Evolutionary conservation across 1,140 invertebrate species (phyloP).

Genomic region (Hycleus phaleratus): DNA sequence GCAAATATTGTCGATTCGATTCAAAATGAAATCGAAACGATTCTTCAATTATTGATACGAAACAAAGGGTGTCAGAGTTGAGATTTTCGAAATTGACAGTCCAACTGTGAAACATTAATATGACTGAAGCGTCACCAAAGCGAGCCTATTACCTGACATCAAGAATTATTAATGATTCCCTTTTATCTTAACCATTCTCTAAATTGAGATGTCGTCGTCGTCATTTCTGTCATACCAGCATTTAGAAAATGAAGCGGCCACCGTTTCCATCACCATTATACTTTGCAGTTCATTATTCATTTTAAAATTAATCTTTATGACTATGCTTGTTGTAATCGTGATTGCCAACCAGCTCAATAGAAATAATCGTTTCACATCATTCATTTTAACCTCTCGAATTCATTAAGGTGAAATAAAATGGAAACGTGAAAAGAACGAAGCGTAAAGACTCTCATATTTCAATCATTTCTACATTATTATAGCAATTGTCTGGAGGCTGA

Average conservation of each 20-base stretch:
- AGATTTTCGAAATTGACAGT: background rate
- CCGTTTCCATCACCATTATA: slow-evolving; percentile 25
- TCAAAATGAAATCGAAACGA: too few relatives aligned
- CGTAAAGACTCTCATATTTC: too few relatives aligned
- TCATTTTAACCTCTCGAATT: slow-evolving; percentile 1
- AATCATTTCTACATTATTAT: too few relatives aligned
- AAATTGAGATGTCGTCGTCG: slow-evolving; percentile 29
- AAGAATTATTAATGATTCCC: slow-evolving; percentile 25
- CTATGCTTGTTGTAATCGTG: slow-evolving; percentile 14
- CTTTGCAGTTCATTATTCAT: slow-evolving; percentile 27
- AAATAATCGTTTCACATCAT: too few relatives aligned
- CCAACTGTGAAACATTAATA: slow-evolving; percentile 21
- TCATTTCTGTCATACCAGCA: slow-evolving; percentile 22
- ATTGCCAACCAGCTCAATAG: background rate
- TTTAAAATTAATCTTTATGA: slow-evolving; percentile 24
- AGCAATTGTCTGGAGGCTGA: too few relatives aligned
- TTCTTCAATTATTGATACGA: too few relatives aligned
- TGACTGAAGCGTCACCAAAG: slow-evolving; percentile 1
- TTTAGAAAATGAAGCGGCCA: slow-evolving; percentile 26
- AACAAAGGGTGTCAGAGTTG: too few relatives aligned
- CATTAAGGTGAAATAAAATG: background rate
- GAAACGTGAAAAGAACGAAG: too few relatives aligned
- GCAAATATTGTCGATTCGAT: too few relatives aligned
- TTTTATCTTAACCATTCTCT: slow-evolving; percentile 26
- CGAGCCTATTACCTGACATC: slow-evolving; percentile 23